phyloP scores from a whole-genome alignment of 2,797 vertebrate genomes.

The Sebastes nivosus region DNA sequence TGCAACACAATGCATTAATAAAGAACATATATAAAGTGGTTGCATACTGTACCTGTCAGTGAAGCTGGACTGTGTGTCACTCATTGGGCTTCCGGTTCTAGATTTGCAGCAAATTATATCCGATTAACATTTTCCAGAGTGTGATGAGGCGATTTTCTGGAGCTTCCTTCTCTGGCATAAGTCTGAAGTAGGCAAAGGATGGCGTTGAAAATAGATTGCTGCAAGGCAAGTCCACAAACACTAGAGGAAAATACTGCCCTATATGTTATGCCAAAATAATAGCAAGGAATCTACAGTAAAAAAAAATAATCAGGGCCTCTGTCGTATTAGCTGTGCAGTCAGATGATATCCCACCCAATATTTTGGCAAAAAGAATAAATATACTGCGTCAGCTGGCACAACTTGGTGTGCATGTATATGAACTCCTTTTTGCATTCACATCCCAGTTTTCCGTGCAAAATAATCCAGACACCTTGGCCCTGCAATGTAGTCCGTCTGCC shows the following conservation, averaged over 20 bases:
- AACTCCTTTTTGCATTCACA: conserved; percentile 64
- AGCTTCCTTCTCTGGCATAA: conserved; percentile 71
- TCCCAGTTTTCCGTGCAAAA: conserved; percentile 61
- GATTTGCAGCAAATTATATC: conserved; percentile 87
- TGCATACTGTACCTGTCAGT: conserved; percentile 90
- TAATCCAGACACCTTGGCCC: conserved; percentile 47
- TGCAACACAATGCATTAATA: background rate
- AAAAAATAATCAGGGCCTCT: conserved; percentile 46
- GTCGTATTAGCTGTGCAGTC: conserved; percentile 52
- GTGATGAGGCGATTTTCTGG: conserved; percentile 64
- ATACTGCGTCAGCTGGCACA: conserved; percentile 52
- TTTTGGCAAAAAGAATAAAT: conserved; percentile 59
- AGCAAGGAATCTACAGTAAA: conserved; percentile 41
- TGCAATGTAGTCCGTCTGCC: conserved; percentile 45
- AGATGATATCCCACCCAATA: conserved; percentile 42
- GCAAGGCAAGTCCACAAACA: conserved; percentile 49
- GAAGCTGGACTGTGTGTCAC: conserved; percentile 96
- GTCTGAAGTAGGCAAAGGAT: conserved; percentile 48
- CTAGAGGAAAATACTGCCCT: conserved; percentile 8
- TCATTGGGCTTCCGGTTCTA: conserved; percentile 97
- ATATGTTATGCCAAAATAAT: conserved; percentile 28
- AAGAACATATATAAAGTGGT: background rate
- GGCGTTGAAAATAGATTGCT: conserved; percentile 34
- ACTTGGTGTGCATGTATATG: conserved; percentile 47
- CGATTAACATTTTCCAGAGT: conserved; percentile 91